phyloP scores from a whole-genome alignment of 2,888 invertebrate genomes.

The Sarcophaga carnaria region DNA sequence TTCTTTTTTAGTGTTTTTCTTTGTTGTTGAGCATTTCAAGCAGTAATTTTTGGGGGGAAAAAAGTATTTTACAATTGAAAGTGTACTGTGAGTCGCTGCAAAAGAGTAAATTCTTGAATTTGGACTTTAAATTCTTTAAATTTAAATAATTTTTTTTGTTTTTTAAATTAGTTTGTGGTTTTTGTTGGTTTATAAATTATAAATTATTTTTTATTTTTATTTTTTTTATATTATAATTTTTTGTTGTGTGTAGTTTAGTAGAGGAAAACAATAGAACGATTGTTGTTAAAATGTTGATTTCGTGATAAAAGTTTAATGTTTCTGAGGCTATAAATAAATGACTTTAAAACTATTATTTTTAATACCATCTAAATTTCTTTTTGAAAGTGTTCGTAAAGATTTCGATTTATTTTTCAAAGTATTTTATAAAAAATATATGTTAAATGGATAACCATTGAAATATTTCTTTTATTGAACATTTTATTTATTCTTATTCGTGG shows the following conservation, averaged over 20 bases:
- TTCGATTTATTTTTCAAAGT: no score
- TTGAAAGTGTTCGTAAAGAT: no score
- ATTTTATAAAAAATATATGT: no score
- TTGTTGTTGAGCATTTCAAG: constrained; percentile 46
- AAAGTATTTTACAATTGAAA: constrained; percentile 74
- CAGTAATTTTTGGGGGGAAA: constrained; percentile 29
- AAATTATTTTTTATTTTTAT: neutral
- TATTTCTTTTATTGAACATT: no score
- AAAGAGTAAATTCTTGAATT: constrained; percentile 78
- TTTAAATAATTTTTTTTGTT: neutral
- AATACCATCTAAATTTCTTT: no score
- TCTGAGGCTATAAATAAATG: no score
- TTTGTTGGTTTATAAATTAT: neutral
- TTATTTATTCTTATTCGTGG: no score
- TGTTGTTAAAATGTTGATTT: neutral
- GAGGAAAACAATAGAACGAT: neutral
- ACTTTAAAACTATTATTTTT: no score
- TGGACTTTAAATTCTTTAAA: constrained; percentile 74
- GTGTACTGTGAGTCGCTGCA: constrained; percentile 79
- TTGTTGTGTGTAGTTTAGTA: neutral
- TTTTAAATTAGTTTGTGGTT: constrained; percentile 9
- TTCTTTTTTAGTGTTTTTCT: constrained; percentile 10
- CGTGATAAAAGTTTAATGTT: neutral
- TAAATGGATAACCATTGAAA: no score
- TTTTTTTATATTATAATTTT: constrained; percentile 1